Evolutionary conservation across 2,113 vertebrate genomes (phyloP).

Genomic region (Aix galericulata): DNA sequence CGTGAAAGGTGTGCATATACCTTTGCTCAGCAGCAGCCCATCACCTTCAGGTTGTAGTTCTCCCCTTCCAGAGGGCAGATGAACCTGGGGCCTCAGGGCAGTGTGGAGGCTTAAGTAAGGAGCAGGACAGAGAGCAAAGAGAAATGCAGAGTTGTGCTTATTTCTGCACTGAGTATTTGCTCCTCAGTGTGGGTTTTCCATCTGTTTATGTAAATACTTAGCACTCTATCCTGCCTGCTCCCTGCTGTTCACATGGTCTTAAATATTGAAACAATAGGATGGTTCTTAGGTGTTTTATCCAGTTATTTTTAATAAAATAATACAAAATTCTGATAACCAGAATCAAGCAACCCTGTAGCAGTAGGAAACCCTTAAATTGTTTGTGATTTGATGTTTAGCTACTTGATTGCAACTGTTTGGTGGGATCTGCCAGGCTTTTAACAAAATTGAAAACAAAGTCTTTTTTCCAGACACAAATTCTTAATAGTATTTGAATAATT

Average conservation of each 20-base stretch:
- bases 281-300: background rate
- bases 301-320: background rate
- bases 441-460: background rate
- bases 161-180: background rate
- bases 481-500: background rate
- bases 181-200: background rate
- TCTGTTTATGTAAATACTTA: background rate
- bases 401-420: background rate
- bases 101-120: background rate
- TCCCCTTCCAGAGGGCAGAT: background rate
- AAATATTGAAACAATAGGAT: background rate
- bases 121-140: background rate
- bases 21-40: background rate
- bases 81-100: background rate
- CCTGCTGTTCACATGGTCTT: background rate
- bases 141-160: background rate
- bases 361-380: background rate
- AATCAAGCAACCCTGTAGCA: background rate
- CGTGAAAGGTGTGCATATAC: background rate
- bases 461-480: background rate
- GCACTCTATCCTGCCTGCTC: background rate
- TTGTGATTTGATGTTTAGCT: background rate
- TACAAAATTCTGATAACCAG: background rate
- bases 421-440: background rate
- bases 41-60: background rate